These are phyloP conservation scores for Sebastes nivosus DNA, from an alignment of 2,797 vertebrate species.

Conservation along the genomic window DNA sequence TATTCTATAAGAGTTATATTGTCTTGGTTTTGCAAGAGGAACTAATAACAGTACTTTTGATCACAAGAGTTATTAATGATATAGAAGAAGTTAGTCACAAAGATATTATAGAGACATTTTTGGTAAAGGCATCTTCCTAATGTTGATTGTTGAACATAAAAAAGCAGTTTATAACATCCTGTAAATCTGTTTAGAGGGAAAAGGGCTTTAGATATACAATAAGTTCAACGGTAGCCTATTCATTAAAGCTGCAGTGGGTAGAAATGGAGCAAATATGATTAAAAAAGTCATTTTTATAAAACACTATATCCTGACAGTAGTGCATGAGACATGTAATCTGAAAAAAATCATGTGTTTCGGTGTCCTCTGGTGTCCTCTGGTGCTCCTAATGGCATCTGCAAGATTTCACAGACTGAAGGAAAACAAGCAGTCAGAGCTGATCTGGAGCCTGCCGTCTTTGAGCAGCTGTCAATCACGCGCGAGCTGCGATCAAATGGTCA, in stretches of 20 bases:
- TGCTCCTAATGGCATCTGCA: too few species aligned
- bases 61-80: background rate
- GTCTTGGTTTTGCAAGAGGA: background rate
- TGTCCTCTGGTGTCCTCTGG: too few species aligned
- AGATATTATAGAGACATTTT: background rate
- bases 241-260: background rate
- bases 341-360: accelerated
- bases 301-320: too few species aligned
- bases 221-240: background rate
- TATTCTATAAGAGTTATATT: background rate
- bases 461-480: too few species aligned
- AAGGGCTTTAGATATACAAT: background rate
- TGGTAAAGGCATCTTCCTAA: background rate
- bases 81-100: background rate
- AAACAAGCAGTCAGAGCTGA: too few species aligned
- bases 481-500: too few species aligned
- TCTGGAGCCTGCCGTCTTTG: accelerated
- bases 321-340: too few species aligned
- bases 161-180: too few species aligned
- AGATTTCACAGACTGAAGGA: too few species aligned
- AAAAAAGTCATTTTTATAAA: too few species aligned
- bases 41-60: background rate
- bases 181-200: background rate
- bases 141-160: background rate
- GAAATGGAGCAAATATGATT: too few species aligned